Conservation (phyloP, 2,113 vertebrate species). For the Crotalus tigris region DNA sequence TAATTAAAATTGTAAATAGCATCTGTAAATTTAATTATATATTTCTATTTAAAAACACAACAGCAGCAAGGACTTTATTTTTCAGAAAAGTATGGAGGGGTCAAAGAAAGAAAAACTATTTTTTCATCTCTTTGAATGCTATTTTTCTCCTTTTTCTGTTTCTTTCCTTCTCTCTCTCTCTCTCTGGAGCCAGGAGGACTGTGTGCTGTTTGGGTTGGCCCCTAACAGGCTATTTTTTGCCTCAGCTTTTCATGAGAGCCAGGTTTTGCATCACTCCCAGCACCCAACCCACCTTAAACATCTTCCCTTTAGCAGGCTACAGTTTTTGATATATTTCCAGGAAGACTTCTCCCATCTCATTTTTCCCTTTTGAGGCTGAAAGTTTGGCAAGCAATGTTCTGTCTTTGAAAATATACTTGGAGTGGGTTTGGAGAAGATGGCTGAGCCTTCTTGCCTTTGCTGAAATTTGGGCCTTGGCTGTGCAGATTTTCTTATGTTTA, state of each 20-base stretch:
- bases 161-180: slow-evolving; percentile 16
- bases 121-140: slow-evolving; percentile 16
- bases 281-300: background rate
- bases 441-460: background rate
- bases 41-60: slow-evolving; percentile 82
- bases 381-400: slow-evolving; percentile 24
- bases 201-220: slow-evolving; percentile 46
- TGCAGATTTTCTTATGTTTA: background rate
- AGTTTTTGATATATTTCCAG: slow-evolving; percentile 52
- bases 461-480: slow-evolving; percentile 3
- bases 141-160: slow-evolving; percentile 21
- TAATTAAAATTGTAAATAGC: slow-evolving; percentile 89
- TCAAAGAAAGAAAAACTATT: background rate
- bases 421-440: background rate
- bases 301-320: slow-evolving; percentile 23
- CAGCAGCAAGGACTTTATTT: background rate
- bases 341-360: slow-evolving; percentile 14
- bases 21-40: slow-evolving; percentile 88
- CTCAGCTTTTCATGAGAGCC: slow-evolving; percentile 40
- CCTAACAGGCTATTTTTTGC: slow-evolving; percentile 18
- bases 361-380: background rate
- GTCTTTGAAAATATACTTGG: background rate
- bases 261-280: slow-evolving; percentile 45
- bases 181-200: slow-evolving; percentile 37
- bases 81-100: slow-evolving; percentile 4